Base-by-base conservation (phyloP, 2,888 invertebrate genomes). In the Mesorhabditis spiculigera region DNA sequence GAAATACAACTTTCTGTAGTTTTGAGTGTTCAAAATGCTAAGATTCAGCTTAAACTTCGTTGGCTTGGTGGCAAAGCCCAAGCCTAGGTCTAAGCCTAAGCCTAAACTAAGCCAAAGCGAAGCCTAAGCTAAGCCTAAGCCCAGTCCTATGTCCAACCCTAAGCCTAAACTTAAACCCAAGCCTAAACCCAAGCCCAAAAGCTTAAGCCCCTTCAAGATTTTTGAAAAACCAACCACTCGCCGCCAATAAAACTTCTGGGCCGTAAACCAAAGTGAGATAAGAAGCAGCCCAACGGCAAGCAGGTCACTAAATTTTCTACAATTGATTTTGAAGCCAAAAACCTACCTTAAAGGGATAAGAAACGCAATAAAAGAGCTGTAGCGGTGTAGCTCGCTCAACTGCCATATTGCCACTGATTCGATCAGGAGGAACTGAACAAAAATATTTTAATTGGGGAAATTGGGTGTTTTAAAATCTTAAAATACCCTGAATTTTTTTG, bases 161-260 rank as follows among this genome's bases (percentile, higher is more conserved):
- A 50, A 2, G n/a, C 10, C n/a, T n/a, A n/a, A 10, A 50, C 1
- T 50, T 50, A n/a, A 50, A 13, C n/a, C 10, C 8, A 50, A 50
- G 50, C 50, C n/a, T 3, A 28, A 28, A 28, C 28, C 28, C 28
- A 28, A 28, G n/a, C 28, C 8, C n/a, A 50, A 50, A 50, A 50
- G n/a, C 8, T 50, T n/a, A 50, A 50, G n/a, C n/a, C n/a, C n/a
- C n/a, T n/a, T n/a, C n/a, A n/a, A n/a, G n/a, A n/a, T n/a, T 13
- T 50, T 50, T 50, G 1, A 13, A n/a, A 50, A 10, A 50, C 50
- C 13, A 10, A 50, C 58, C 58, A 50, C 58, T 50, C n/a, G 8
- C n/a, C n/a, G 8, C 58, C 58, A 50, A 50, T 50, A 50, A n/a
- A 50, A 50, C n/a, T 50, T 50, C 58, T 50, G 58, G 10, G n/a